A percentile compares a stretch with the other conserved stretches of the same genome.
phyloP scores from a whole-genome alignment of 2,113 vertebrate genomes.

The Eclectus roratus region DNA sequence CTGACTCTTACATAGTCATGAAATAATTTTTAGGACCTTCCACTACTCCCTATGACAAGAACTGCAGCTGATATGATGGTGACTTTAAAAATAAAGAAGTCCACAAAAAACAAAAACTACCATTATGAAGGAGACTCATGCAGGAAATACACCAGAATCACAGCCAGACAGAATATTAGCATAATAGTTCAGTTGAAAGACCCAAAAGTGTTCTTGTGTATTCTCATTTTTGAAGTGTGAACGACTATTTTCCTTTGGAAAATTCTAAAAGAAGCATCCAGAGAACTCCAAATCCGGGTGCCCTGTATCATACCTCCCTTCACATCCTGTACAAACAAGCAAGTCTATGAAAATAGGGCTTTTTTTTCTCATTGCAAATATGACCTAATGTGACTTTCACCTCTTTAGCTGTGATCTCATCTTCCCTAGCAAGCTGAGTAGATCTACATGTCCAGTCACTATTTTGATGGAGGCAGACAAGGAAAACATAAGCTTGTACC shows the following conservation, averaged over 20 bases:
- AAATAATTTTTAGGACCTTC: neutral
- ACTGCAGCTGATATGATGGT: neutral
- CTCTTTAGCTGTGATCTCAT: neutral
- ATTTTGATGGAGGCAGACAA: neutral
- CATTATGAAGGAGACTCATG: neutral
- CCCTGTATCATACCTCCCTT: neutral
- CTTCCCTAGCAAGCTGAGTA: neutral
- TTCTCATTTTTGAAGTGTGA: neutral
- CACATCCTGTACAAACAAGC: neutral
- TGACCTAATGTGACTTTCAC: neutral
- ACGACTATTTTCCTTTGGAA: neutral
- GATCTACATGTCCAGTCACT: neutral
- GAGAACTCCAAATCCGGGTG: neutral
- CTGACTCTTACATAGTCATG: neutral
- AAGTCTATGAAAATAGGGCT: neutral
- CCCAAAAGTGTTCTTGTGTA: neutral
- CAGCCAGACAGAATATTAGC: neutral
- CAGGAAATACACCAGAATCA: neutral
- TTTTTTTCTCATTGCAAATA: neutral
- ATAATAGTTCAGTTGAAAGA: neutral
- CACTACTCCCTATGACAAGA: neutral
- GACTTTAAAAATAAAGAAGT: neutral
- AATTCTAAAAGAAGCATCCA: neutral
- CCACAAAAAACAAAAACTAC: neutral
- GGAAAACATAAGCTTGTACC: neutral